Evolutionary conservation across 2,888 invertebrate genomes (phyloP), one percentile per base, ranked within the genome.

Genomic region (Prenolepis imparis): DNA sequence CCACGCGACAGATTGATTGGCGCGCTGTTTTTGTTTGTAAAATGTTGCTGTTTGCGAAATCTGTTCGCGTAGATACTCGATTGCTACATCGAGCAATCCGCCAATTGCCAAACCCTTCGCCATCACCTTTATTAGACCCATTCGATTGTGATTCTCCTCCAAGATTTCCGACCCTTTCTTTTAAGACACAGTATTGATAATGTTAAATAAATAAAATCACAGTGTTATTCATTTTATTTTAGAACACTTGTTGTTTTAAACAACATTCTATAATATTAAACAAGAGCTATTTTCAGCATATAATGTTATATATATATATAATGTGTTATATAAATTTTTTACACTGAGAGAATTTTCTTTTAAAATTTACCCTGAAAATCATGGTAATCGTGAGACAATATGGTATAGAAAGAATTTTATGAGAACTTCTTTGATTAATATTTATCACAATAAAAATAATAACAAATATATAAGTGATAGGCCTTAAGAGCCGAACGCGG

Each of bases 31-130:
- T 89, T 89, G 88, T 90, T 90, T 90, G 88, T 84, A 68, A 84
- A 86, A 88, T 87, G 86, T 88, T 86, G 89, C 87, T 92, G 88
- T 92, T 93, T 92, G 92, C 88, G 84, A 88, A 92, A 92, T 90
- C 90, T 87, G 91, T 91, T 92, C 91, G 89, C 89, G 87, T 88
- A 87, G 87, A 82, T 90, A 89, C 86, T 84, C 89, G 87, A 89
- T 91, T 90, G 89, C 88, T 89, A 88, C 88, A 85, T 87, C 87
- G 70, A 63, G 21, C 44, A 24, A 70, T 70, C 15, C 41, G 6
- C 41, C 78, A 21, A 70, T 59, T 57, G 70, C 24, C n/a, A 28
- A 32, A 68, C n/a, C 44, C 41, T 78, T 41, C 24, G 9, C 55
- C 21, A 0, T 15, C 52, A 15, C 11, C 6, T 4, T 36, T 18